Evolutionary conservation across 2,113 vertebrate genomes (phyloP), one percentile per base, ranked within the genome.

Genomic region (Talpa occidentalis): DNA sequence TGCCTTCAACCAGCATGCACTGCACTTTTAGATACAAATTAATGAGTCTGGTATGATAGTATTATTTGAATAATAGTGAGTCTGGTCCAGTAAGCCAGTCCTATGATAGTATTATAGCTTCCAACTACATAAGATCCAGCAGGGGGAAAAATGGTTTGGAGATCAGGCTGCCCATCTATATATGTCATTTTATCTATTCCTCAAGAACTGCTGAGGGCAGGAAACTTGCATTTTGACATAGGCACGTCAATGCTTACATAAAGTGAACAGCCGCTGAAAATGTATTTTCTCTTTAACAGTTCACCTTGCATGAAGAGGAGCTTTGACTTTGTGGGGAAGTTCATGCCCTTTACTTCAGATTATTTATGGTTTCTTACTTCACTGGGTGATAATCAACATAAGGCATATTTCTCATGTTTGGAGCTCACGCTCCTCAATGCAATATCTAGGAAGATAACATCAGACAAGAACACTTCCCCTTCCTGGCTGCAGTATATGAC

Each of bases 361-460:
- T 97, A 97, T 97, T 95, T 97, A 80, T 97, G 96, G 96, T 94
- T 96, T 97, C 94, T 97, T 96, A 76, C 83, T 98, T 93, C 89
- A 78, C 96, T 85, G n/a, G 96, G 37, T 96, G 42, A 24, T 97
- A 96, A 97, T 94, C 74, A 97, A 93, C 95, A 90, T 94, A 94
- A 66, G 87, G 78, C 74, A 94, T 95, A 96, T 97, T 97, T 97
- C 96, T 97, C 88, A 89, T 92, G 83, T 77, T 98, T 97, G 93
- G 91, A 88, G 88, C 91, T 91, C 35, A 44, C 5, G 0, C 72
- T 97, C 47, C 91, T 72, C 76, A 90, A 49, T 81, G 44, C 72
- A 88, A 89, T 94, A 84, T 81, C 40, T 79, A 82, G 93, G 85
- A 93, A 96, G 96, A 93, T 96, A 97, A 91, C 60, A 82, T 91